These are phyloP conservation scores for Hippolais icterina DNA, from an alignment of 2,113 vertebrate species.

Conservation along the genomic window DNA sequence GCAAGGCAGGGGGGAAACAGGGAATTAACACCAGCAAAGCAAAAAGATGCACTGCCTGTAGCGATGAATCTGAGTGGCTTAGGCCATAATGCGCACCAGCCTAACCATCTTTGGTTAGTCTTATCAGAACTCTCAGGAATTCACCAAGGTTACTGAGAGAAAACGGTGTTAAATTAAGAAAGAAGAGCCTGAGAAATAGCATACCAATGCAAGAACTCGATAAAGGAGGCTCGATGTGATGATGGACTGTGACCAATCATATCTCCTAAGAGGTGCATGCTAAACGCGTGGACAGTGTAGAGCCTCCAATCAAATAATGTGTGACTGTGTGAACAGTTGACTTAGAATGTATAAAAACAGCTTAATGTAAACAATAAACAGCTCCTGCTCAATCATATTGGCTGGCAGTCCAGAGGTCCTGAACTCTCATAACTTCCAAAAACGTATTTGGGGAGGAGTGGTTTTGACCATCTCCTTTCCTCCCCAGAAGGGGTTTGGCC, in stretches of 20 bases:
- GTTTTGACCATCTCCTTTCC: background rate
- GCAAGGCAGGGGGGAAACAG: slow-evolving; percentile 18
- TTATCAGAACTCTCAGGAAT: background rate
- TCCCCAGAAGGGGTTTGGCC: accelerated
- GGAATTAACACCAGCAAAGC: background rate
- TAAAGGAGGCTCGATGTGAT: background rate
- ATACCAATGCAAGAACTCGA: background rate
- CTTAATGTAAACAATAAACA: background rate
- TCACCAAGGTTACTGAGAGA: background rate
- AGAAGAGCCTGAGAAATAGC: background rate
- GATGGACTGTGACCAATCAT: background rate
- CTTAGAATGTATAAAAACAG: background rate
- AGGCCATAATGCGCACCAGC: background rate
- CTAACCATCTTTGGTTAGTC: background rate
- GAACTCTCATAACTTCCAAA: background rate
- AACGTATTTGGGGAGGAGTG: accelerated
- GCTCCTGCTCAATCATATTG: background rate
- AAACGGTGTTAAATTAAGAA: background rate
- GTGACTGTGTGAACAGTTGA: background rate
- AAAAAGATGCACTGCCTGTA: background rate
- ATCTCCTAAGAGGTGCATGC: background rate
- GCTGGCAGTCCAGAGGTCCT: background rate
- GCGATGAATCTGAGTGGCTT: background rate
- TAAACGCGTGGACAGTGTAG: background rate
- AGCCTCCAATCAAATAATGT: background rate